Percentiles rank a stretch among this genome's conserved stretches.
phyloP scores from a whole-genome alignment of 2,888 invertebrate genomes.

The Idaea aversata region DNA sequence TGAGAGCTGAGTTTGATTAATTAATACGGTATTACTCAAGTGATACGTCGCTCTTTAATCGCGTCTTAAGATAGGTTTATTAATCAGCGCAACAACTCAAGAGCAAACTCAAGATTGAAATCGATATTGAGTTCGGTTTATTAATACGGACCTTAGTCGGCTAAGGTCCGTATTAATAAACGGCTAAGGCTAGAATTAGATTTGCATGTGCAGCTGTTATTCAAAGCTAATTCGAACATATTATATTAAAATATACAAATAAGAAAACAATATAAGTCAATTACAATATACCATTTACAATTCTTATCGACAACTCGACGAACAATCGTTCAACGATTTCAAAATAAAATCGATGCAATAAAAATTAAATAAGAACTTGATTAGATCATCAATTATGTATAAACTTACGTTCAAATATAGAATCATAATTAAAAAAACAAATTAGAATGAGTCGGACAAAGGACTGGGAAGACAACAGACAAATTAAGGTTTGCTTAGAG shows the following conservation, averaged over 20 bases:
- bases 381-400: background rate
- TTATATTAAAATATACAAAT: background rate
- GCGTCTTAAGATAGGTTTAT: too few species aligned
- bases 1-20: too few species aligned
- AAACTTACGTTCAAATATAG: background rate
- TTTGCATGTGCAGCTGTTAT: too few species aligned
- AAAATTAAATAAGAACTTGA: background rate
- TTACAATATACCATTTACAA: background rate
- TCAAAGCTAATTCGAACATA: too few species aligned
- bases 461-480: background rate
- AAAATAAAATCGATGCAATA: background rate
- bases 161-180: too few species aligned
- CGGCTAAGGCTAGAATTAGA: too few species aligned
- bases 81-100: too few species aligned
- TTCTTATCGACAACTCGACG: background rate
- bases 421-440: background rate
- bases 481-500: constrained; percentile 4
- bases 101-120: too few species aligned
- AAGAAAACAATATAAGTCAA: background rate
- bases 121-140: too few species aligned
- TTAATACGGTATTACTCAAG: too few species aligned
- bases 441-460: background rate
- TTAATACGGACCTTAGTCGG: too few species aligned
- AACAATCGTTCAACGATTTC: background rate
- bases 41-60: too few species aligned